Conservation (phyloP, 2,888 invertebrate genomes). For the Eubasilissa splendida region DNA sequence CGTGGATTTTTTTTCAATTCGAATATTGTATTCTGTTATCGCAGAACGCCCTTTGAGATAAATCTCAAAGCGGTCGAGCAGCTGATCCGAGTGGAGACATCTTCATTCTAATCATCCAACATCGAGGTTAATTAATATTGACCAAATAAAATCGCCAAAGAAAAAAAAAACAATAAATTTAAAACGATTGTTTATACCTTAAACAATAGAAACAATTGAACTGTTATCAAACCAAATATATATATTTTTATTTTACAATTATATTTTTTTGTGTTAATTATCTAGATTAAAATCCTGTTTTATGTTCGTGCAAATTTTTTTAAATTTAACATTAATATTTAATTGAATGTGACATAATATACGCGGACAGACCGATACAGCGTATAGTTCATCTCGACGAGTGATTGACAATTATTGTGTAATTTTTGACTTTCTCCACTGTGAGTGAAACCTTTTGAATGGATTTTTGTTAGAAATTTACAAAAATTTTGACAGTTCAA, state of each 20-base stretch:
- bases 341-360: too few relatives aligned
- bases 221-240: neutral
- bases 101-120: neutral
- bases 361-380: too few relatives aligned
- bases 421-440: too few relatives aligned
- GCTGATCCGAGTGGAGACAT: neutral
- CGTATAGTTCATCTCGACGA: too few relatives aligned
- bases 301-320: too few relatives aligned
- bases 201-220: neutral
- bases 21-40: conserved; percentile 16
- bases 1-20: conserved; percentile 9
- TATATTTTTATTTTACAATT: too few relatives aligned
- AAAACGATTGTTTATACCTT: neutral
- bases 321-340: too few relatives aligned
- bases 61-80: neutral
- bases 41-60: conserved; percentile 36
- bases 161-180: neutral
- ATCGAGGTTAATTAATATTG: neutral
- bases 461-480: neutral
- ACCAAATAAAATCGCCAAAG: neutral
- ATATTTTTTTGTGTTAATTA: too few relatives aligned
- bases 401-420: too few relatives aligned
- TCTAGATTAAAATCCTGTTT: too few relatives aligned
- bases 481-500: conserved; percentile 30
- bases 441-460: too few relatives aligned